Evolutionary conservation across 2,797 vertebrate genomes (phyloP).

Genomic region (Phaenicophaeus curvirostris): DNA sequence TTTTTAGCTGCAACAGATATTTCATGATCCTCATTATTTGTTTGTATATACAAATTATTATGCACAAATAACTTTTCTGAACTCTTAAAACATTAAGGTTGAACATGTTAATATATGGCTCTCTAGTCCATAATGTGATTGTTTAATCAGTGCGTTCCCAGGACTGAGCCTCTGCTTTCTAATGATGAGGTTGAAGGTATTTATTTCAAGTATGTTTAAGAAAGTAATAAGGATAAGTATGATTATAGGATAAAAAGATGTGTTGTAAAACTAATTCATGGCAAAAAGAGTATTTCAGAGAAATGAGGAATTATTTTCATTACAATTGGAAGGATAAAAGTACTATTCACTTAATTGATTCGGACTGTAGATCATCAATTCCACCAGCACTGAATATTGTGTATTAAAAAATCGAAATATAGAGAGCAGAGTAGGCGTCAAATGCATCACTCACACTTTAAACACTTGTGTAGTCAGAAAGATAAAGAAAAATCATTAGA

Average conservation of each 20-base stretch:
- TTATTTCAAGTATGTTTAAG: not conserved
- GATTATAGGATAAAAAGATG: not conserved
- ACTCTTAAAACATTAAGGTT: not conserved
- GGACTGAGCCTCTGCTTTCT: not conserved
- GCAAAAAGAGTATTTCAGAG: not conserved
- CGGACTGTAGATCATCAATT: not conserved
- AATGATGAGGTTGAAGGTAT: not conserved
- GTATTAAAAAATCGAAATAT: not conserved
- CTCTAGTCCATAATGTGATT: not conserved
- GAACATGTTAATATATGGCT: not conserved
- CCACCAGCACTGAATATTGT: not conserved
- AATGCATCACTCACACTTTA: not conserved
- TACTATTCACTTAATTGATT: not conserved
- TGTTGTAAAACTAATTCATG: not conserved
- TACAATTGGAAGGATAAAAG: not conserved
- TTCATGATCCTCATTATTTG: not conserved
- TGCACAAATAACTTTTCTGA: not conserved
- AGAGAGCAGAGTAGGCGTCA: not conserved
- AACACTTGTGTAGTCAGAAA: not conserved
- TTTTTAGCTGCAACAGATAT: not conserved
- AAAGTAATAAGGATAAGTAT: not conserved
- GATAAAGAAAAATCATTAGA: not conserved
- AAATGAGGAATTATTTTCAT: not conserved
- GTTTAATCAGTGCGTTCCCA: not conserved
- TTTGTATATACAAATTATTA: not conserved